phyloP scores from a whole-genome alignment of 2,113 vertebrate genomes.

The Cromileptes altivelis region DNA sequence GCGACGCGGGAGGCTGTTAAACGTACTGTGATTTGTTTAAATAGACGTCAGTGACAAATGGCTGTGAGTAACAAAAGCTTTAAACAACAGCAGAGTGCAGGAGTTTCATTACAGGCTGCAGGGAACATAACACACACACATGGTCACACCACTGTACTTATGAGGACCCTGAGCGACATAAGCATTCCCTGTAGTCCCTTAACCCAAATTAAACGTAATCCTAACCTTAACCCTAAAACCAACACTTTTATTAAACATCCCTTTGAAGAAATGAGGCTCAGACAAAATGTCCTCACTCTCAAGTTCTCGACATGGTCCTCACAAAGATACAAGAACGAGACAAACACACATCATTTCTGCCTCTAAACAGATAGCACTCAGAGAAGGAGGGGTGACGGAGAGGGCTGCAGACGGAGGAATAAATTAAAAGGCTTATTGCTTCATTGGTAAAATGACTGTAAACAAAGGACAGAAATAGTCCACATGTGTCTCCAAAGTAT shows the following conservation, averaged over 20 bases:
- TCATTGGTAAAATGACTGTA: too few species aligned
- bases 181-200: neutral
- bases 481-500: too few species aligned
- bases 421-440: too few species aligned
- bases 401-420: too few species aligned
- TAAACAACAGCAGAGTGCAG: conserved; percentile 39
- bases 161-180: neutral
- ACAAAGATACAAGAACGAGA: neutral
- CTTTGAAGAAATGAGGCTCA: neutral
- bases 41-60: conserved; percentile 29
- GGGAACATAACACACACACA: neutral
- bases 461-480: too few species aligned
- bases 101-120: conserved; percentile 19
- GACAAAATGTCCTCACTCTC: neutral
- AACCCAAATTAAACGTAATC: too few species aligned
- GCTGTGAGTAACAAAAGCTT: conserved; percentile 45
- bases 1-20: conserved; percentile 26
- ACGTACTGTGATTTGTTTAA: conserved; percentile 31
- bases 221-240: neutral
- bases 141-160: neutral
- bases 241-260: neutral
- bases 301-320: too few species aligned
- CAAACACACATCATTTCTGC: too few species aligned
- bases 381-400: neutral
- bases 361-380: too few species aligned